These are phyloP conservation scores for Onchidella celtica DNA, from an alignment of 2,888 invertebrate genomes.

Conservation along the genomic window DNA sequence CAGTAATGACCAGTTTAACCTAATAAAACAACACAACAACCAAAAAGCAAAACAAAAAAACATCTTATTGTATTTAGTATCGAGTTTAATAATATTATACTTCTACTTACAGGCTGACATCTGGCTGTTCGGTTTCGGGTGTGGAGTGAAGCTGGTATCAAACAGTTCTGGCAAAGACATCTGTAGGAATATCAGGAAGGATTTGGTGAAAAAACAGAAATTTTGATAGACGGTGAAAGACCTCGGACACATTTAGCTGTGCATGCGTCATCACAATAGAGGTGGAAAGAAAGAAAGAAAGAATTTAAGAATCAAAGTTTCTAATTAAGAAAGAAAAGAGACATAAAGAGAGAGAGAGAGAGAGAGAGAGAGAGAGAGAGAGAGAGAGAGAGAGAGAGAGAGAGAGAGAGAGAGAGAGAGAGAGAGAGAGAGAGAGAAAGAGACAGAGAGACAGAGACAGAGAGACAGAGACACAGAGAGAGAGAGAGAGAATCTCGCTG, in stretches of 20 bases:
- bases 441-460: too few species aligned
- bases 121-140: neutral
- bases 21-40: neutral
- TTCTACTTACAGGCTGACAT: constrained; percentile 3
- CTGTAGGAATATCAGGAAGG: neutral
- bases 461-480: too few species aligned
- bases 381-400: too few species aligned
- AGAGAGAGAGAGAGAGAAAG: too few species aligned
- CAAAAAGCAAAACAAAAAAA: neutral
- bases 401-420: too few species aligned
- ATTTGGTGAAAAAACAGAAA: neutral
- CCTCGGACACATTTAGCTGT: too few species aligned
- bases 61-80: too few species aligned
- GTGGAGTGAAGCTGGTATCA: neutral
- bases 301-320: neutral
- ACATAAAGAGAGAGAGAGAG: too few species aligned
- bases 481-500: too few species aligned
- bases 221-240: neutral
- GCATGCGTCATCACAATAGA: constrained; percentile 1
- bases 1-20: neutral
- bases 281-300: constrained; percentile 17
- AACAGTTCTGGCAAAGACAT: neutral
- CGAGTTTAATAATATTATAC: too few species aligned
- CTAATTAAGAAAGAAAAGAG: neutral
- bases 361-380: too few species aligned